phyloP scores from a whole-genome alignment of 2,888 invertebrate genomes.

The Lampropteryx suffumata region DNA sequence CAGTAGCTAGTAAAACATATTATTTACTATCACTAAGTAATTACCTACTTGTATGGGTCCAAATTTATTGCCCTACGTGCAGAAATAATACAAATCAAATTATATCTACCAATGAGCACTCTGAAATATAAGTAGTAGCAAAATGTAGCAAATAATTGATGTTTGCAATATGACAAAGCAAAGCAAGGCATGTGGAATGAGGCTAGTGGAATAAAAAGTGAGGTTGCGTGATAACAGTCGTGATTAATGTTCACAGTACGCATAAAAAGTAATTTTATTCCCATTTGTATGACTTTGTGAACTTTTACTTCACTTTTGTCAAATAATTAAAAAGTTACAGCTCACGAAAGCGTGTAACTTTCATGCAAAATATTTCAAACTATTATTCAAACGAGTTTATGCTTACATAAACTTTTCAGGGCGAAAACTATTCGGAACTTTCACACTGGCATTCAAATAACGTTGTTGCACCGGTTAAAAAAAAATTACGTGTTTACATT shows the following conservation, averaged over 20 bases:
- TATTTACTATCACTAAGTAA: too few species aligned
- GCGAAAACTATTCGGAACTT: slow-evolving; percentile 42
- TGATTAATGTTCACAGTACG: slow-evolving; percentile 52
- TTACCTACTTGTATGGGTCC: too few species aligned
- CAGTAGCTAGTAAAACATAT: too few species aligned
- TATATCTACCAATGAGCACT: too few species aligned
- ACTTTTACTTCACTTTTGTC: slow-evolving; percentile 34
- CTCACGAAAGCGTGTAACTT: slow-evolving; percentile 10
- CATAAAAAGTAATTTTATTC: slow-evolving; percentile 58
- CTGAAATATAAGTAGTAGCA: background rate
- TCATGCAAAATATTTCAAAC: slow-evolving; percentile 9
- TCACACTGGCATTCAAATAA: slow-evolving; percentile 43
- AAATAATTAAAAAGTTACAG: slow-evolving; percentile 21
- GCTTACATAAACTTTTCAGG: slow-evolving; percentile 36
- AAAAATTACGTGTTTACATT: slow-evolving; percentile 54
- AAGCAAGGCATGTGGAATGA: slow-evolving; percentile 27
- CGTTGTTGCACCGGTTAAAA: slow-evolving; percentile 33
- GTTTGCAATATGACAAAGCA: slow-evolving; percentile 25
- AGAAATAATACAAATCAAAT: too few species aligned
- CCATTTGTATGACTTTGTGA: slow-evolving; percentile 46
- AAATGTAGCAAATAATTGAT: slow-evolving; percentile 1
- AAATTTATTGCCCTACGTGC: too few species aligned
- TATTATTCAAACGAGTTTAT: slow-evolving; percentile 23
- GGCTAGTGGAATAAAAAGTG: slow-evolving; percentile 30
- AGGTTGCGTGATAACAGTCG: slow-evolving; percentile 35